These are phyloP conservation scores for Oxygymnocypris stewartii DNA, from an alignment of 2,113 vertebrate genomes.

Conservation along the genomic window DNA sequence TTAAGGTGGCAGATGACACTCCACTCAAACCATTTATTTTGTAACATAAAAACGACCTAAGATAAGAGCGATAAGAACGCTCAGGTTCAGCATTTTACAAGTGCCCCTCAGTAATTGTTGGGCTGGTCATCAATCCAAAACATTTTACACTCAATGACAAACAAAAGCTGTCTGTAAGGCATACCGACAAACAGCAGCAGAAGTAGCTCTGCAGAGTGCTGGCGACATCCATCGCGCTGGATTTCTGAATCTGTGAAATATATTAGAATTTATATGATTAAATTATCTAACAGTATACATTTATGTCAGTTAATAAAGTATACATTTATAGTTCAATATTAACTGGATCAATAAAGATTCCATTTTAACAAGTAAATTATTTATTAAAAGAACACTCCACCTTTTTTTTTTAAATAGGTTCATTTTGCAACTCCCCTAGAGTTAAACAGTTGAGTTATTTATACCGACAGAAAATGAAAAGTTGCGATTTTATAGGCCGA, in stretches of 20 bases:
- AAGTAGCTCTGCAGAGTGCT: conserved; percentile 76
- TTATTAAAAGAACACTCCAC: background rate
- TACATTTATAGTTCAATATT: background rate
- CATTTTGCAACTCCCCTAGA: no score
- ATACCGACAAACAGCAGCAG: conserved; percentile 77
- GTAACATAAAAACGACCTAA: conserved; percentile 50
- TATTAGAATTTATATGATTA: background rate
- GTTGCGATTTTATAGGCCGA: no score
- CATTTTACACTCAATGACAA: conserved; percentile 56
- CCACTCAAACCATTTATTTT: conserved; percentile 70
- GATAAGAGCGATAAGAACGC: conserved; percentile 65
- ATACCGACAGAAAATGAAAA: no score
- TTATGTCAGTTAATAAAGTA: background rate
- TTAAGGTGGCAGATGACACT: conserved; percentile 67
- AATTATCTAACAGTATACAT: background rate
- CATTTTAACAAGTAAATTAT: background rate
- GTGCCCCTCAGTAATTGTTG: conserved; percentile 55
- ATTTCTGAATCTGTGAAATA: conserved; percentile 73
- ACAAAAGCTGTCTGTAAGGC: conserved; percentile 54
- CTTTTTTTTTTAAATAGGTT: no score
- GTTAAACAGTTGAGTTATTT: no score
- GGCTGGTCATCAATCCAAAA: conserved; percentile 60
- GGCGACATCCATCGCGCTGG: conserved; percentile 69
- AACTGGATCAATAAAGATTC: background rate
- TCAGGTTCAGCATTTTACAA: conserved; percentile 59